Evolutionary conservation across 2,113 vertebrate species (phyloP), one percentile per base, ranked within the genome.

Genomic region (Arvicanthis niloticus): DNA sequence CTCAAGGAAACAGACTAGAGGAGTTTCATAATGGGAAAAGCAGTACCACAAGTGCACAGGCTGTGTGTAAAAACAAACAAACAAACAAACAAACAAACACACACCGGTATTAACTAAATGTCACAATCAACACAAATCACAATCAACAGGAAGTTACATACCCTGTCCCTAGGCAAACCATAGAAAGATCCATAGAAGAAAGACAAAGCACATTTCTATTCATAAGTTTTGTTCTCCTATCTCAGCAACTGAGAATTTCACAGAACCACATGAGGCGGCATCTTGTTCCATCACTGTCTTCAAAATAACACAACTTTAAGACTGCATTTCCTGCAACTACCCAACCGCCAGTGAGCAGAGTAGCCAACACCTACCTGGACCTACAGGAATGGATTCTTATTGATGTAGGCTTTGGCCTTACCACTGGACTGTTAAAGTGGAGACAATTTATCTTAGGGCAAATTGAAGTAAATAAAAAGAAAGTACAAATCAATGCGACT

Each of bases 1-100:
- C 86, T 91, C 65, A 48, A 76, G 53, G 80, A 77, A 89, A 42
- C 48, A 85, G 82, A 91, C 94, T 65, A 85, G 51, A 97, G 94
- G 68, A 93, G 94, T 92, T 42, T 94, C 70, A 92, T 76, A 80
- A 87, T 75, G 65, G 37, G 68, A 95, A 88, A 65, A 96, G 91
- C 42, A 84, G 62, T 65, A 51, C 34, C 84, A 48, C 93, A 91
- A 91, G 53, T 62, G 24, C 31, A 58, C 53, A 40, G 60, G 40
- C 16, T 24, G 22, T 15, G 12, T 26, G 29, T 51, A 51, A 17
- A 48, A 51, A 31, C 7, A 51, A 51, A 51, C 7, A 10, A 51
- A 51, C 1, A 51, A 10, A 51, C 7, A 51, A 51, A 10, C 7
- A 48, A 48, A 48, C 45, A 48, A 48, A 48, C n/a, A 48, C 45